Conservation (phyloP, 2,888 invertebrate species). For the Caradrina kadenii region DNA sequence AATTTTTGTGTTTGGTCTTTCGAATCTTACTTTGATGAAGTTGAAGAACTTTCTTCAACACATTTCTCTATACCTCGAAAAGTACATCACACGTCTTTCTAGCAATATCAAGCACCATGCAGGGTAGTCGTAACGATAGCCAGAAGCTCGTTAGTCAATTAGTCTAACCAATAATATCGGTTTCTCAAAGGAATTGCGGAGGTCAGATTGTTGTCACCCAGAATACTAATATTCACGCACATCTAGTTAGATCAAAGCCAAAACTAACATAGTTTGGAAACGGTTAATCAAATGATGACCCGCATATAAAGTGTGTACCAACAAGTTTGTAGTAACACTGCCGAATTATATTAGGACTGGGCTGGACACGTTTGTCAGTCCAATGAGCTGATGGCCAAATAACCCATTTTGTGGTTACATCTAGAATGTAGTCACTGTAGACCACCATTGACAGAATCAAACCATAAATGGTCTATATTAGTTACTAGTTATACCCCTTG, state of each 20-base stretch:
- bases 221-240: constrained; percentile 30
- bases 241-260: constrained; percentile 38
- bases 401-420: neutral
- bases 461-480: too few species aligned
- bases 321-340: constrained; percentile 13
- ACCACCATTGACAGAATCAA: neutral
- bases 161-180: constrained; percentile 7
- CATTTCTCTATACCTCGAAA: neutral
- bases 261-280: constrained; percentile 34
- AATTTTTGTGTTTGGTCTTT: too few species aligned
- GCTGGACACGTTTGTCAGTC: constrained; percentile 2
- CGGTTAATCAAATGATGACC: constrained; percentile 46
- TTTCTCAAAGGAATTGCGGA: constrained; percentile 20
- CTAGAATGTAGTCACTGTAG: neutral
- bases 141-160: neutral
- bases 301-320: constrained; percentile 34
- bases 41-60: neutral
- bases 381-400: neutral
- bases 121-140: neutral
- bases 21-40: too few species aligned
- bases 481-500: too few species aligned
- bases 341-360: neutral
- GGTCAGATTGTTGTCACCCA: constrained; percentile 8
- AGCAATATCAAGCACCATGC: neutral
- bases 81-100: neutral